Evolutionary conservation across 2,888 invertebrate genomes (phyloP).

Genomic region (Tigriopus californicus): DNA sequence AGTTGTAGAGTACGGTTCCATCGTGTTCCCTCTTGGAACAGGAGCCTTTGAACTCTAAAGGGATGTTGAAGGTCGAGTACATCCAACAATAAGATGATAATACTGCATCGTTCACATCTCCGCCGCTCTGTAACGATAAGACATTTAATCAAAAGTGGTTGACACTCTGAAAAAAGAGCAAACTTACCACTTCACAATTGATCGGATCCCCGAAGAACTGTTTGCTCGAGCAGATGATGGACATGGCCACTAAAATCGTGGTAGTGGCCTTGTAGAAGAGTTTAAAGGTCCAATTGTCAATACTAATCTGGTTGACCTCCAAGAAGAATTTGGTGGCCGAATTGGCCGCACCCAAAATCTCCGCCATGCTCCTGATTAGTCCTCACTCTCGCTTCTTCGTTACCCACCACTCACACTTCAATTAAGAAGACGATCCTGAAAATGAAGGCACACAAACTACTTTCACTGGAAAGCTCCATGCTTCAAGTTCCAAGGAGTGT

Average conservation of each 20-base stretch:
- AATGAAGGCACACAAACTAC: background rate
- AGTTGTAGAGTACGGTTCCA: conserved; percentile 8
- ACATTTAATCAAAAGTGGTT: background rate
- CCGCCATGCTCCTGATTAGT: conserved; percentile 8
- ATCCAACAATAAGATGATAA: conserved; percentile 14
- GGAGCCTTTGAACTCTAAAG: conserved; percentile 4
- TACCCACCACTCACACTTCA: background rate
- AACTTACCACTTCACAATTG: conserved; percentile 13
- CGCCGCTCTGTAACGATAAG: background rate
- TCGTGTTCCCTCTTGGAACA: conserved; percentile 12
- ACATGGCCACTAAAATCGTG: conserved; percentile 2
- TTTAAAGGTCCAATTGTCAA: conserved; percentile 14
- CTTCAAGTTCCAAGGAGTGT: background rate
- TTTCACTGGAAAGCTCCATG: background rate
- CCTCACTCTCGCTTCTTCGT: background rate
- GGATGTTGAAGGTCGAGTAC: conserved; percentile 14
- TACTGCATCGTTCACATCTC: conserved; percentile 8
- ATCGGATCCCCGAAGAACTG: conserved; percentile 16
- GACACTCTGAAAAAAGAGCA: too few relatives aligned
- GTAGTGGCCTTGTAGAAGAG: conserved; percentile 14
- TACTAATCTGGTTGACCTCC: conserved; percentile 13
- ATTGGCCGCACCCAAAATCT: conserved; percentile 11
- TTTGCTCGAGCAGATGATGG: conserved; percentile 5
- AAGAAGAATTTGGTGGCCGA: conserved; percentile 12
- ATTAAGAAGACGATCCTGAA: background rate